A percentile compares a stretch with the other conserved stretches of the same genome.
phyloP scores from a whole-genome alignment of 2,888 invertebrate species.

The Quadriops clusia region DNA sequence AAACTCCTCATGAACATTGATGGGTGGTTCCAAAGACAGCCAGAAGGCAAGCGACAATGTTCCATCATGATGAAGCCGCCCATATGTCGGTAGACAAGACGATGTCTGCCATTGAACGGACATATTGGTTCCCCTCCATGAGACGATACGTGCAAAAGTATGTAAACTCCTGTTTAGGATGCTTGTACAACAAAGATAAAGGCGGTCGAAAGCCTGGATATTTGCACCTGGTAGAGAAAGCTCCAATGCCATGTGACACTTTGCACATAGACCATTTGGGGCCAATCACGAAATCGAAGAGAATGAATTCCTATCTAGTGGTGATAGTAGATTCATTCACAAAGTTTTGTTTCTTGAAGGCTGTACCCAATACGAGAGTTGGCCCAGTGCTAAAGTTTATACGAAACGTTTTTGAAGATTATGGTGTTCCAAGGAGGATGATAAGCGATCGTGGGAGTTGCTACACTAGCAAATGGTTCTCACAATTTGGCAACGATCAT shows the following conservation, averaged over 20 bases:
- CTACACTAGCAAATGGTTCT: too few relatives aligned
- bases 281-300: slow-evolving; percentile 26
- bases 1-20: slow-evolving; percentile 9
- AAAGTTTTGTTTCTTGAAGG: slow-evolving; percentile 25
- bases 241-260: slow-evolving; percentile 28
- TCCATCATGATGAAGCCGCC: slow-evolving; percentile 28
- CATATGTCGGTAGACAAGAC: slow-evolving; percentile 28
- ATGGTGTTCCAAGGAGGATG: slow-evolving; percentile 19
- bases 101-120: slow-evolving; percentile 18
- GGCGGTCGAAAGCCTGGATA: slow-evolving; percentile 22
- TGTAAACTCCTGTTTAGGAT: slow-evolving; percentile 28
- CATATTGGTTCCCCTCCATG: slow-evolving; percentile 32
- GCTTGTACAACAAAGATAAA: slow-evolving; percentile 26
- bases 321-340: slow-evolving; percentile 29
- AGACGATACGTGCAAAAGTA: slow-evolving; percentile 27
- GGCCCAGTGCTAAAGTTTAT: too few relatives aligned
- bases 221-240: slow-evolving; percentile 29
- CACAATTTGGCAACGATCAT: too few relatives aligned
- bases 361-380: slow-evolving; percentile 23
- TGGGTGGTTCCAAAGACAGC: slow-evolving; percentile 26
- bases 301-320: slow-evolving; percentile 24
- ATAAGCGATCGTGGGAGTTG: too few relatives aligned
- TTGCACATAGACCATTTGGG: slow-evolving; percentile 32
- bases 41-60: slow-evolving; percentile 17
- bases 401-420: slow-evolving; percentile 18